Evolutionary conservation across 2,797 vertebrate species (phyloP), one percentile per base, ranked within the genome.

Genomic region (Brachyrhaphis roseni): DNA sequence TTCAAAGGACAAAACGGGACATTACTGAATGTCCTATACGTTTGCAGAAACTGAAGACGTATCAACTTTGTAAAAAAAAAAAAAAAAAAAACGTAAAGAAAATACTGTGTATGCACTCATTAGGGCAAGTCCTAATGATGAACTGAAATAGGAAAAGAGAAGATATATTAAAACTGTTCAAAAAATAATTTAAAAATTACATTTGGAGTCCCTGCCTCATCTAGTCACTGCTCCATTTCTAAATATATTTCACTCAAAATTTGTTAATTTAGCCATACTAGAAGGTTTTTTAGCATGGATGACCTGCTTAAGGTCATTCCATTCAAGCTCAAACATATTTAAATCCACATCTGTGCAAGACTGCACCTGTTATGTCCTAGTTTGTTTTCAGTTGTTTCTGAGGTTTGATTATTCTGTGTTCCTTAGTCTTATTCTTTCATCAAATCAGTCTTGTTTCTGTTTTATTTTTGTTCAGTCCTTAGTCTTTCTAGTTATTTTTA

Each of bases 1-100:
- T 77, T 28, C 57, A 82, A 88, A 91, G 84, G 83, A 76, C 83
- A 87, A 20, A 73, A 78, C 43, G 15, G 70, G 82, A 76, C 84
- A 81, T 86, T 85, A 70, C 76, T 49, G 66, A 66, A 75, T 68
- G 71, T 84, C 70, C 77, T 86, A 77, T 81, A 74, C 70, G 8
- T 23, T 68, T 18, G 34, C 62, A 72, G 55, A 71, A 82, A 73
- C 80, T 79, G 71, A 75, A 78, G 59, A 73, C 73, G 64, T n/a
- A 78, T 43, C 43, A 36, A 76, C 28, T 76, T 49, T 68, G n/a
- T 73, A 46, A 43, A 49, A 43, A 80, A 53, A 72, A 7, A 59
- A 7, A 59, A 15, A 8, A 43, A 43, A 43, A 10, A 26, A 53
- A 26, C 51, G 2, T 47, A 6, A 16, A 16, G 55, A 34, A 0